Evolutionary conservation across 1,140 invertebrate genomes (phyloP).

Genomic region (Megalopta genalis): DNA sequence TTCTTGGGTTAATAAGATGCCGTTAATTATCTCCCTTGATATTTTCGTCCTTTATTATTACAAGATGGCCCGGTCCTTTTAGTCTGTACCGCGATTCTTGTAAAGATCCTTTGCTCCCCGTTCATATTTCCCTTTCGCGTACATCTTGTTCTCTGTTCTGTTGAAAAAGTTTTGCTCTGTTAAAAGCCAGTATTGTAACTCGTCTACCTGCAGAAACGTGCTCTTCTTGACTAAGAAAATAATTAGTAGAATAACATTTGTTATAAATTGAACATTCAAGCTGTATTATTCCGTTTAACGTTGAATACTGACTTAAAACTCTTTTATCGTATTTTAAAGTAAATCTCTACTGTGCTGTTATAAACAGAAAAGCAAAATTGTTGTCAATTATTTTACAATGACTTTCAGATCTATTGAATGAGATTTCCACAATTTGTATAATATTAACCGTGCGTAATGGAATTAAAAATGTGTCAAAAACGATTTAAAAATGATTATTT

Average conservation of each 20-base stretch:
- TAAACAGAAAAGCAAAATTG: neutral
- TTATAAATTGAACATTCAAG: neutral
- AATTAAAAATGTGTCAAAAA: too few relatives aligned
- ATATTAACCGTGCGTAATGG: too few relatives aligned
- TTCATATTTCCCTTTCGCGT: neutral
- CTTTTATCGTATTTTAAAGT: neutral
- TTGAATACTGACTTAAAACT: neutral
- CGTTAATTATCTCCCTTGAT: neutral
- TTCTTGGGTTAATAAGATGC: neutral
- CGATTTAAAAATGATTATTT: too few relatives aligned
- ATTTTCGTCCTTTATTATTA: neutral
- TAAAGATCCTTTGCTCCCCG: neutral
- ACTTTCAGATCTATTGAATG: neutral
- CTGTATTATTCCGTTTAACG: neutral
- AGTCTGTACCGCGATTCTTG: neutral
- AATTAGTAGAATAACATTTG: slow-evolving; percentile 13
- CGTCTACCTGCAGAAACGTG: neutral
- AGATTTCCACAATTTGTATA: neutral
- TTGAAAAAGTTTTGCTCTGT: neutral
- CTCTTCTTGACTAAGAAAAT: neutral
- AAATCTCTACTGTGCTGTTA: neutral
- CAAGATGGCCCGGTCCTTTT: neutral
- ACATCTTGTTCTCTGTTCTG: neutral
- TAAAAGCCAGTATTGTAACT: slow-evolving; percentile 8
- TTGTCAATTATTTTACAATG: too few relatives aligned